phyloP scores from a whole-genome alignment of 2,113 vertebrate genomes.

The Centrocercus urophasianus region DNA sequence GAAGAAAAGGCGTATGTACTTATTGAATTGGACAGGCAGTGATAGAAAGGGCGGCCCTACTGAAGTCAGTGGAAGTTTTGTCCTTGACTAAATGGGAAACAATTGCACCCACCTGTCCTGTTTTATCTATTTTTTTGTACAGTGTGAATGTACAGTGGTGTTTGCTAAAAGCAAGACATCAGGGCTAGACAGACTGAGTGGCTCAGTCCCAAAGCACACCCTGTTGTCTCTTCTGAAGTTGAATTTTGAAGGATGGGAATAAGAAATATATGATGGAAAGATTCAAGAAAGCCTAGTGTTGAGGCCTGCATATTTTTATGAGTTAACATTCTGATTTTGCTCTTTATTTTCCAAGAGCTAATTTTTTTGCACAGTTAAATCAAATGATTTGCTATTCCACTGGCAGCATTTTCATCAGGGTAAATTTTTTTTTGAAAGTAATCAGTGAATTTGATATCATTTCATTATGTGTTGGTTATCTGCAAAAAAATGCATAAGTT shows the following conservation, averaged over 20 bases:
- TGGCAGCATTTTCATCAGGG: neutral
- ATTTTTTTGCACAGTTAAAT: neutral
- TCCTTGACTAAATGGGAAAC: neutral
- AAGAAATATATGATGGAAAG: neutral
- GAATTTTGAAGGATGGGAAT: neutral
- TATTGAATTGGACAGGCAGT: neutral
- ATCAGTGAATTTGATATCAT: neutral
- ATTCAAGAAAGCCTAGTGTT: neutral
- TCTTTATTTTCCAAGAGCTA: neutral
- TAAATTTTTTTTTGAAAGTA: neutral
- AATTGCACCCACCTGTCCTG: neutral
- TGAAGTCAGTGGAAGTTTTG: neutral
- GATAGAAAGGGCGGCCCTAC: neutral
- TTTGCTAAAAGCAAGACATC: neutral
- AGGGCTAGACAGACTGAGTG: too few relatives aligned
- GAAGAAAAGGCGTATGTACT: neutral
- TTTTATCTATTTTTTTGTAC: neutral
- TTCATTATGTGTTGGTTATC: neutral
- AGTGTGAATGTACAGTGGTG: accelerated
- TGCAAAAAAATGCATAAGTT: neutral
- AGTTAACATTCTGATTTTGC: neutral
- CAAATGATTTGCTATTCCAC: neutral
- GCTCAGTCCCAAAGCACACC: accelerated
- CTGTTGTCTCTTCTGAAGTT: neutral
- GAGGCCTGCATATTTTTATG: accelerated